Conservation (phyloP, 2,113 vertebrate genomes). For the Megalops atlanticus region DNA sequence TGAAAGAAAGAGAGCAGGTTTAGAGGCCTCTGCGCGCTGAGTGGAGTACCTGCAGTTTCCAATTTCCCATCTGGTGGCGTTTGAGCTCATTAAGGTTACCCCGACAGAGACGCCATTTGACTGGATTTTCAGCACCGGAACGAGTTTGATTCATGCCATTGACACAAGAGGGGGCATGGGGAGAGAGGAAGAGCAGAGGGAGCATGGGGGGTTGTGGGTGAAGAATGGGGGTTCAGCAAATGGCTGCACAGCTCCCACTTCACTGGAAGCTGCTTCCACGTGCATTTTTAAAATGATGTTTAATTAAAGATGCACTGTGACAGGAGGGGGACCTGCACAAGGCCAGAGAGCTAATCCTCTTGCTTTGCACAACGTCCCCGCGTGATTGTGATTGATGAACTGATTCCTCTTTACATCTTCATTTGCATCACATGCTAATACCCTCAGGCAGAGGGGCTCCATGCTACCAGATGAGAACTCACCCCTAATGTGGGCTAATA, state of each 20-base stretch:
- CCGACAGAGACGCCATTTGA: slow-evolving; percentile 23
- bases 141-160: background rate
- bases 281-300: slow-evolving; percentile 69
- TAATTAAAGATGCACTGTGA: slow-evolving; percentile 72
- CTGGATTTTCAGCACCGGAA: slow-evolving; percentile 3
- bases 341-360: slow-evolving; percentile 66
- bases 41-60: slow-evolving; percentile 19
- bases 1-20: slow-evolving; percentile 30
- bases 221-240: slow-evolving; percentile 21
- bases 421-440: slow-evolving; percentile 64
- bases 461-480: slow-evolving; percentile 55
- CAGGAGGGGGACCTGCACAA: slow-evolving; percentile 59
- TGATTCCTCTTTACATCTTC: slow-evolving; percentile 73
- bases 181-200: background rate
- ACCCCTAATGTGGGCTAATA: slow-evolving; percentile 45
- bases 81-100: slow-evolving; percentile 41
- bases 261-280: slow-evolving; percentile 40
- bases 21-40: slow-evolving; percentile 24
- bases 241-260: slow-evolving; percentile 29
- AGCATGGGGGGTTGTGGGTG: background rate
- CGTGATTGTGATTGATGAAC: slow-evolving; percentile 76
- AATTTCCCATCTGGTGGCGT: slow-evolving; percentile 32
- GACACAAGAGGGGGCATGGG: background rate
- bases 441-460: slow-evolving; percentile 54
- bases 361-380: slow-evolving; percentile 63